Base-by-base conservation (phyloP, 2,797 vertebrate genomes). In the Cetoscarus ocellatus region DNA sequence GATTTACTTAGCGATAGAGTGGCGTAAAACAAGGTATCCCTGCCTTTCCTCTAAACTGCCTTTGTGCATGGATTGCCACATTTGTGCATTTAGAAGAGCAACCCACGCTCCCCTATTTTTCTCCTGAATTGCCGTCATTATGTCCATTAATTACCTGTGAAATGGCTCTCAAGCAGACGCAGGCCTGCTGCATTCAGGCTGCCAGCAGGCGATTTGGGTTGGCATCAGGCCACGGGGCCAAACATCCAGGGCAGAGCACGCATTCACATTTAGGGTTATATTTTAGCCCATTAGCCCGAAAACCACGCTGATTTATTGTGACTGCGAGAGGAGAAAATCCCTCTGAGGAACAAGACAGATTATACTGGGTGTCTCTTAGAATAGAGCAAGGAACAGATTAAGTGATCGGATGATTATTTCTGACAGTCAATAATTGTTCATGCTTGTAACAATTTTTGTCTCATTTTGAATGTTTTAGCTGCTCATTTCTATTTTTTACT, bases 141-240 rank as follows among this genome's bases (percentile, higher is more conserved):
- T 88, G 83, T 84, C 67, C 77, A 90, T 93, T 94, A 93, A 94
- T 94, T 90, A 92, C 87, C 93, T 94, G 92, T 94, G 90, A 94
- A 94, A 94, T 92, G 76, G 82, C 82, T 90, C 80, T 83, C 75
- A 82, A 80, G 65, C 82, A 60, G 80, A 80, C 70, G 79, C 67
- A 45, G 72, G 44, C 52, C 64, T 14, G 61, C 52, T 78, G 65
- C 58, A 68, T 68, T 75, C 80, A 86, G 62, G 39, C 79, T 79
- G 75, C 75, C 83, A 83, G 83, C 83, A 70, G 80, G 75, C 67
- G 59, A 71, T 86, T 77, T 75, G 69, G 60, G 66, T 70, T 90
- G 87, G 79, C 75, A 44, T 15, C 1, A 12, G 56, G 81, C 85
- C 81, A 79, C 75, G 18, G 3, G 62, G 68, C 44, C 56, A 67